Percentiles rank a stretch among this genome's conserved stretches.
Evolutionary conservation across 1,140 invertebrate species (phyloP).

Genomic region (Drosophila burlai): DNA sequence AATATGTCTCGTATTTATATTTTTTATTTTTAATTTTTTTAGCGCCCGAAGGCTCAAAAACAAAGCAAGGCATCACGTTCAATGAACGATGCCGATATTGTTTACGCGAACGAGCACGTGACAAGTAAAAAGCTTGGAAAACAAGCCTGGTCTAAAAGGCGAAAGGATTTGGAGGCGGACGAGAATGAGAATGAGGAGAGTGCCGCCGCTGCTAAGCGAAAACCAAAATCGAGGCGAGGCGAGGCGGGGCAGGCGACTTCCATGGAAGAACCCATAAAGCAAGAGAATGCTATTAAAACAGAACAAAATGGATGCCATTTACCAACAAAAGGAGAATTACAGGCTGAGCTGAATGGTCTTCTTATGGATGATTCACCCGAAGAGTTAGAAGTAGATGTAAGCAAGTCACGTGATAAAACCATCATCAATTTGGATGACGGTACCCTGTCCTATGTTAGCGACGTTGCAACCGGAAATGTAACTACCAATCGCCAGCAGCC

Average conservation of each 20-base stretch:
- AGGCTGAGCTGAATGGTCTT: constrained; percentile 60
- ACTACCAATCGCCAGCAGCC: constrained; percentile 15
- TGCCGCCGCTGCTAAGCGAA: constrained; percentile 1
- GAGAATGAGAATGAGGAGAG: constrained; percentile 36
- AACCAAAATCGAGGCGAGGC: constrained; percentile 10
- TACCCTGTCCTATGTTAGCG: constrained; percentile 41
- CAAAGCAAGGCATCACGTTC: constrained; percentile 58
- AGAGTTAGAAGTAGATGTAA: constrained; percentile 13
- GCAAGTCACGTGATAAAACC: constrained; percentile 38
- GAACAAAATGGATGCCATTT: constrained; percentile 41
- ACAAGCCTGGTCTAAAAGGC: constrained; percentile 51
- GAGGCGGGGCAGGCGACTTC: not conserved
- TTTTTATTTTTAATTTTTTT: not conserved
- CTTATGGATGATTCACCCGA: constrained; percentile 49
- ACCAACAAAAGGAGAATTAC: constrained; percentile 38
- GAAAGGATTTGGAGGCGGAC: constrained; percentile 23
- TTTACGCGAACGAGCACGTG: constrained; percentile 76
- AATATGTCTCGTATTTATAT: too few relatives aligned
- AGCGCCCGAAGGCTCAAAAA: constrained; percentile 46
- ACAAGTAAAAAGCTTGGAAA: constrained; percentile 62
- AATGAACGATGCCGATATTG: constrained; percentile 60
- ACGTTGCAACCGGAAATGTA: constrained; percentile 12
- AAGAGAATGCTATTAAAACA: constrained; percentile 48
- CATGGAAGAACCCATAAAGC: constrained; percentile 41
- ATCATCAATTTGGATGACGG: constrained; percentile 52